Conservation (phyloP, 2,797 vertebrate genomes). For the Siniperca scherzeri region DNA sequence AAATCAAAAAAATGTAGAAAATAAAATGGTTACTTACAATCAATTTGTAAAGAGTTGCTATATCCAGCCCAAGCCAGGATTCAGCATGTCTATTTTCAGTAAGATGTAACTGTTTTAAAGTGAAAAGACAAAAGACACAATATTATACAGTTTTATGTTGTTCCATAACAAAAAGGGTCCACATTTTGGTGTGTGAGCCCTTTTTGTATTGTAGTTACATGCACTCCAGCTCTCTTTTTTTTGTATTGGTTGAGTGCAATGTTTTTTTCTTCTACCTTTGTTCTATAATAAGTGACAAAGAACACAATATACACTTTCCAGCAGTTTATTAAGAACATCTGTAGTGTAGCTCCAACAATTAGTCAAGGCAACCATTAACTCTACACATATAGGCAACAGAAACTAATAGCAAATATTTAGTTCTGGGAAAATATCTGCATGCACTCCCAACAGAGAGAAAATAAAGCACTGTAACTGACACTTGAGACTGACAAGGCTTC, state of each 20-base stretch:
- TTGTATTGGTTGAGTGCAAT: not conserved
- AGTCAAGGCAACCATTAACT: constrained; percentile 71
- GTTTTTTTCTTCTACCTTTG: not conserved
- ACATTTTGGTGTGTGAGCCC: not conserved
- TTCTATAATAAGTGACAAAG: not conserved
- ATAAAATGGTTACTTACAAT: constrained; percentile 21
- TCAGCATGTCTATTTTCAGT: not conserved
- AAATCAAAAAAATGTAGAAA: not conserved
- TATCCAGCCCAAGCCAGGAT: not conserved
- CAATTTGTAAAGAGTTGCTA: not conserved
- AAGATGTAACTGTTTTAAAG: not conserved
- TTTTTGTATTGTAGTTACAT: not conserved
- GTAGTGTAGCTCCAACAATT: constrained; percentile 76
- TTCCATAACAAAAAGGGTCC: not conserved
- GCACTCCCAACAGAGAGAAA: constrained; percentile 71
- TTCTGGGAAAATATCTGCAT: constrained; percentile 77
- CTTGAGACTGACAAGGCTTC: constrained; percentile 56
- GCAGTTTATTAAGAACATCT: constrained; percentile 82
- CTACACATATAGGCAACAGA: constrained; percentile 72
- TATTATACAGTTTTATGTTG: not conserved
- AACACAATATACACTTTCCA: constrained; percentile 37
- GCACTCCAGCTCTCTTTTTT: not conserved
- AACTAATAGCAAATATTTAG: constrained; percentile 63
- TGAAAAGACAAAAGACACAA: not conserved
- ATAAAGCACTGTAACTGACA: constrained; percentile 70